phyloP scores from a whole-genome alignment of 2,113 vertebrate species.

The Grammomys surdaster region DNA sequence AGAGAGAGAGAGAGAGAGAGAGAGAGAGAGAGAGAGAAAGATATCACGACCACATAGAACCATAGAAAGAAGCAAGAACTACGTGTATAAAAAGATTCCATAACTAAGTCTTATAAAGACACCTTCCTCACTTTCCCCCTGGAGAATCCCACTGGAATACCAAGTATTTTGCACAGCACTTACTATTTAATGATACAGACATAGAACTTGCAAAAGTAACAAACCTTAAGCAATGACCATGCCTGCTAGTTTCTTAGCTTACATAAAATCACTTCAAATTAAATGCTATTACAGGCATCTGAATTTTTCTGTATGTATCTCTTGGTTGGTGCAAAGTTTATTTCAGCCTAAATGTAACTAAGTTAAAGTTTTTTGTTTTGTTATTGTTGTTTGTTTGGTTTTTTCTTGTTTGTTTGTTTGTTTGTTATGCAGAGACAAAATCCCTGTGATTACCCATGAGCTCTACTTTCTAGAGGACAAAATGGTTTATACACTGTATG shows the following conservation, averaged over 20 bases:
- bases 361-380: constrained; percentile 31
- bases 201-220: constrained; percentile 36
- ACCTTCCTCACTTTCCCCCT: neutral
- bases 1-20: neutral
- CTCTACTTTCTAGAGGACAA: constrained; percentile 40
- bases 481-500: neutral
- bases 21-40: neutral
- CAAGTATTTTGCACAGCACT: constrained; percentile 17
- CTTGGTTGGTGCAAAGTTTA: constrained; percentile 48
- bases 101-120: constrained; percentile 29
- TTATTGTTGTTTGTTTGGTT: neutral
- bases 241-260: constrained; percentile 6
- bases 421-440: constrained; percentile 57
- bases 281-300: constrained; percentile 48
- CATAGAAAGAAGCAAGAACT: neutral
- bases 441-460: constrained; percentile 17
- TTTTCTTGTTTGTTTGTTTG: neutral
- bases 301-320: neutral
- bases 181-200: neutral
- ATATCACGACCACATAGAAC: neutral
- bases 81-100: neutral
- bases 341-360: constrained; percentile 52
- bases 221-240: constrained; percentile 29
- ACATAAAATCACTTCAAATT: constrained; percentile 55
- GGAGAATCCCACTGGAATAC: neutral